phyloP scores from a whole-genome alignment of 2,888 invertebrate genomes.

The Epirrhoe tristata region DNA sequence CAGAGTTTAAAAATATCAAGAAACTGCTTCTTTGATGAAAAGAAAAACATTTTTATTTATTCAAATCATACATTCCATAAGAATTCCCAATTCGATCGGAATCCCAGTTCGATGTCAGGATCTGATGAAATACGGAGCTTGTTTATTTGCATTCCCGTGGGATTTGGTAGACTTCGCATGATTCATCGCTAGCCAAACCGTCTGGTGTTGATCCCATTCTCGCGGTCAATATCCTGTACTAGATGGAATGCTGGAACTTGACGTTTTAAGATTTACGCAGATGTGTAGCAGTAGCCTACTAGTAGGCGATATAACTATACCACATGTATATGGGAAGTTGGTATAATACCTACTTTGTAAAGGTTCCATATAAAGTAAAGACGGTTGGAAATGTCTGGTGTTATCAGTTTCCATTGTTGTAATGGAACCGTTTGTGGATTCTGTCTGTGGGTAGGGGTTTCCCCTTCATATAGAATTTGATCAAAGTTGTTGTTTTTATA shows the following conservation, averaged over 20 bases:
- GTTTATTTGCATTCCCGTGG: conserved; percentile 23
- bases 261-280: neutral
- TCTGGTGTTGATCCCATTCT: conserved; percentile 42
- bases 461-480: neutral
- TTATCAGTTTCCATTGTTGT: neutral
- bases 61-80: conserved; percentile 5
- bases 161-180: conserved; percentile 35
- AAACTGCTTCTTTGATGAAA: neutral
- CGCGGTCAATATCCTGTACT: conserved; percentile 41
- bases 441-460: neutral
- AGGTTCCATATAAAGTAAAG: too few relatives aligned
- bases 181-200: conserved; percentile 41
- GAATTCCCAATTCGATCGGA: neutral
- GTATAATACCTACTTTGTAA: too few relatives aligned
- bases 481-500: too few relatives aligned
- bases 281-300: neutral
- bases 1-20: neutral
- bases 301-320: too few relatives aligned
- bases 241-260: conserved; percentile 20
- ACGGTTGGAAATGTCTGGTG: neutral
- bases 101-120: conserved; percentile 12
- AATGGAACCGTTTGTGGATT: neutral
- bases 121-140: conserved; percentile 20
- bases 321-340: too few relatives aligned
- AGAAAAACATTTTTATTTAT: neutral